phyloP scores from a whole-genome alignment of 2,888 invertebrate genomes.

The Ophioninae sp. region DNA sequence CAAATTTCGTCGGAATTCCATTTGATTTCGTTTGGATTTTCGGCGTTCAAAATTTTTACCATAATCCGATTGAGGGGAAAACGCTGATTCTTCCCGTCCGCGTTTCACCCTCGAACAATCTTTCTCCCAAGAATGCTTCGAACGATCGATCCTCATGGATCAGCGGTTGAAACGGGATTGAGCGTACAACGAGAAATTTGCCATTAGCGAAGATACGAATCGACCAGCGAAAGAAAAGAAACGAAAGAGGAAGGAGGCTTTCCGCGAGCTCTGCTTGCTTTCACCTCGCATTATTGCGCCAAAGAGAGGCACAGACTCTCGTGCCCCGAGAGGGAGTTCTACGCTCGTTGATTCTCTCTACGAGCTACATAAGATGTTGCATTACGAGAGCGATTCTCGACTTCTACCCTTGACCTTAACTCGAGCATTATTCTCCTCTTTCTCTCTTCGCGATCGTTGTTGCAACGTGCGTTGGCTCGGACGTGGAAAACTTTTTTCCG shows the following conservation, averaged over 20 bases:
- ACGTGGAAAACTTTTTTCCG: no score
- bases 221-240: conserved; percentile 22
- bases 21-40: no score
- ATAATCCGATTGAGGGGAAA: no score
- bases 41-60: no score
- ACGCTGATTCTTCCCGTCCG: no score
- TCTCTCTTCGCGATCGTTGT: not conserved
- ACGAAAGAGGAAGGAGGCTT: conserved; percentile 23
- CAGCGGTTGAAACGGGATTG: conserved; percentile 2
- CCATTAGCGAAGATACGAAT: conserved; percentile 40
- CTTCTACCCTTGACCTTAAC: conserved; percentile 54
- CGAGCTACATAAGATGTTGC: conserved; percentile 32
- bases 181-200: conserved; percentile 4
- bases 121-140: no score
- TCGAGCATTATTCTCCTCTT: not conserved
- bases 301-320: conserved; percentile 24
- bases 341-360: conserved; percentile 56
- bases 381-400: conserved; percentile 45
- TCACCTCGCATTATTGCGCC: conserved; percentile 52
- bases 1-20: no score
- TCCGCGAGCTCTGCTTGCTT: conserved; percentile 59
- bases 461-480: no score
- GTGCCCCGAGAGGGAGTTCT: conserved; percentile 28
- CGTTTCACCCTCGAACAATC: no score
- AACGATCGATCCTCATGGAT: not conserved